Evolutionary conservation across 2,113 vertebrate genomes (phyloP).

Genomic region (Oryzias woworae): DNA sequence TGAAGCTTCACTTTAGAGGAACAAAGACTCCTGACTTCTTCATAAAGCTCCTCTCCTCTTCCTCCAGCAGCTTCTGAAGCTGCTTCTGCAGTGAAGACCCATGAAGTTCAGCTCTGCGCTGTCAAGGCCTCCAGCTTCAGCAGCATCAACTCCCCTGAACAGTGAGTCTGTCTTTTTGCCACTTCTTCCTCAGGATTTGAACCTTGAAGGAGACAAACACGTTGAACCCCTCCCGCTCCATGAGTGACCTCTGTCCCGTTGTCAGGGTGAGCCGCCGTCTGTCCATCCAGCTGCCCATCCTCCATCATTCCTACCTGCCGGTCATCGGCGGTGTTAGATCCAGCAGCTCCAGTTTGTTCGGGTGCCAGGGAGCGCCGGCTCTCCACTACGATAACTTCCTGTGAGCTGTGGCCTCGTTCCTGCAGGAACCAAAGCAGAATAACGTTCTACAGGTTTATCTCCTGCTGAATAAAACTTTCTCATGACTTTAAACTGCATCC

Average conservation of each 20-base stretch:
- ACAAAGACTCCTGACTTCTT: neutral
- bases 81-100: neutral
- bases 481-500: too few relatives aligned
- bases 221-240: too few relatives aligned
- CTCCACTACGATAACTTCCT: neutral
- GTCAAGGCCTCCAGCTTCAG: neutral
- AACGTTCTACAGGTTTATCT: too few relatives aligned
- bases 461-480: too few relatives aligned
- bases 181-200: neutral
- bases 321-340: constrained; percentile 43
- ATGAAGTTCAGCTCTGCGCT: constrained; percentile 29
- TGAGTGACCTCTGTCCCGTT: neutral
- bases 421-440: neutral
- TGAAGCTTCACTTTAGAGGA: neutral
- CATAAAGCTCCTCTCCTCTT: neutral
- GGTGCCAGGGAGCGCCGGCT: constrained; percentile 11
- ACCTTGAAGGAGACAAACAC: neutral
- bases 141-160: constrained; percentile 55
- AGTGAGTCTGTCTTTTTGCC: constrained; percentile 24
- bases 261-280: constrained; percentile 49
- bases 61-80: neutral
- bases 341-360: constrained; percentile 55
- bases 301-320: constrained; percentile 64
- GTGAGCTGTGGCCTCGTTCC: neutral
- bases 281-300: constrained; percentile 64